Percentiles rank a stretch among this genome's conserved stretches.
phyloP scores from a whole-genome alignment of 2,888 invertebrate species.

The Meganola albula region DNA sequence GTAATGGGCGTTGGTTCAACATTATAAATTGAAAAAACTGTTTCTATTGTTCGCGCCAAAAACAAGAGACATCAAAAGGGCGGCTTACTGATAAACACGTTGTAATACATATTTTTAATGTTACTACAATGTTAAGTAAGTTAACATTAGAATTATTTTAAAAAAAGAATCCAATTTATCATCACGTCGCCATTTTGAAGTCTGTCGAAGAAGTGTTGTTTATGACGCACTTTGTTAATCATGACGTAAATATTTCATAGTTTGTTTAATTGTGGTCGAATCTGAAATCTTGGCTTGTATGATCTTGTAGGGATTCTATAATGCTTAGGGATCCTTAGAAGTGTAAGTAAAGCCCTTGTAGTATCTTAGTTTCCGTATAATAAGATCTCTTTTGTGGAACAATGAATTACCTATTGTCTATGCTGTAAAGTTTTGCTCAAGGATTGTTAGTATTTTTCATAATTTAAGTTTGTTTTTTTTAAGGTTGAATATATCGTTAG shows the following conservation, averaged over 20 bases:
- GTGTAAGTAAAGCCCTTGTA: conserved; percentile 36
- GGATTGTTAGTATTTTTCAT: conserved; percentile 46
- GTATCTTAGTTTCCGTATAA: conserved; percentile 37
- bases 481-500: conserved; percentile 31
- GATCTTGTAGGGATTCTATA: conserved; percentile 37
- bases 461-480: conserved; percentile 33
- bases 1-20: conserved; percentile 21
- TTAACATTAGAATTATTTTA: too few relatives aligned
- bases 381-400: conserved; percentile 52
- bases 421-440: conserved; percentile 51
- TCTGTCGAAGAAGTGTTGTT: too few relatives aligned
- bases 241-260: conserved; percentile 30
- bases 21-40: neutral
- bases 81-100: too few relatives aligned
- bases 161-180: too few relatives aligned
- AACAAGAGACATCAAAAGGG: too few relatives aligned
- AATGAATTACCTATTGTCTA: conserved; percentile 55
- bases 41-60: too few relatives aligned
- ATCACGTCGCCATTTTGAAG: too few relatives aligned
- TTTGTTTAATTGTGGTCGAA: conserved; percentile 45
- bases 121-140: too few relatives aligned
- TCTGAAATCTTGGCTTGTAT: conserved; percentile 31
- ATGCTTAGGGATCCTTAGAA: conserved; percentile 32
- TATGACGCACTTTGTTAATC: too few relatives aligned
- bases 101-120: too few relatives aligned